Evolutionary conservation across 2,113 vertebrate genomes (phyloP).

Genomic region (Prunella fulvescens): DNA sequence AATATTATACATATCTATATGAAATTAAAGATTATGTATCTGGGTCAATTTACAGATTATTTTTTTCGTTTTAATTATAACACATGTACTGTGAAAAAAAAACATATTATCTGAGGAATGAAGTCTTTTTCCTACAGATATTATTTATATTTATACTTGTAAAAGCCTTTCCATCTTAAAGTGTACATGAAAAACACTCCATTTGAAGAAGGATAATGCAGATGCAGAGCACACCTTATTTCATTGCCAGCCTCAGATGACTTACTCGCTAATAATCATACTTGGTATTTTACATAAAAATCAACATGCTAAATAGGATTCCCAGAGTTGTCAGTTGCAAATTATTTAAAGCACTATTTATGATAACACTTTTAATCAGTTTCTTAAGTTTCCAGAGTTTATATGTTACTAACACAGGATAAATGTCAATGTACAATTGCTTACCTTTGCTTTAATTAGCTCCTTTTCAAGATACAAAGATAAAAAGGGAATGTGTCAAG

Average conservation of each 20-base stretch:
- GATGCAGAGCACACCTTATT: not conserved
- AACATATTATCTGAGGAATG: not conserved
- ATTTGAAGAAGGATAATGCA: not conserved
- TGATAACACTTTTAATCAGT: not conserved
- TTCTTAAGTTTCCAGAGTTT: not conserved
- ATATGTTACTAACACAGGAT: not conserved
- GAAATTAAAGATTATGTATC: not conserved
- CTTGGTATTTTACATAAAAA: not conserved
- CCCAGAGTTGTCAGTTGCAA: not conserved
- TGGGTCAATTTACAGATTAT: not conserved
- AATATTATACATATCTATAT: not conserved
- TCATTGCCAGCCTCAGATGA: not conserved
- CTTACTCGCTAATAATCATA: not conserved
- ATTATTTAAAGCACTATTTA: not conserved
- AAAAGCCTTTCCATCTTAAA: not conserved
- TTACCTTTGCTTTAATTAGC: not conserved
- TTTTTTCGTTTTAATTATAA: not conserved
- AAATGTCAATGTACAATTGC: not conserved
- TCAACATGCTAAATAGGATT: not conserved
- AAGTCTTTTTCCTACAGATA: not conserved
- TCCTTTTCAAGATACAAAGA: not conserved
- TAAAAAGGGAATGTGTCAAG: not conserved
- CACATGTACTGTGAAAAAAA: not conserved
- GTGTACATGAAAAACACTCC: not conserved
- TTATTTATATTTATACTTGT: not conserved